Conservation (phyloP, 2,797 vertebrate species). For the Apogon hyalosoma region DNA sequence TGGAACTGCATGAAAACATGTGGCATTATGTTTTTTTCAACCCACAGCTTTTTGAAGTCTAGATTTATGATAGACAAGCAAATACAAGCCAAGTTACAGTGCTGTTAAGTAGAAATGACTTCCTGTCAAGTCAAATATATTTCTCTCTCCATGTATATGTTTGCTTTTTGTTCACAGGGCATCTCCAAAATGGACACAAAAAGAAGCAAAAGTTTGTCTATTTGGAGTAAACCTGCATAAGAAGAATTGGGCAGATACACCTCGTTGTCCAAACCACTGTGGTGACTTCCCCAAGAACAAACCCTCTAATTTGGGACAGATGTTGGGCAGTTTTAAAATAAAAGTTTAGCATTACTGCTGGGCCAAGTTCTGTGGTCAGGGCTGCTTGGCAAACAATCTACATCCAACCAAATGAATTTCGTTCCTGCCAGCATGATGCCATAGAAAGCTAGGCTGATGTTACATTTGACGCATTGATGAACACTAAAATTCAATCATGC, state of each 20-base stretch:
- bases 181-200: conserved; percentile 48
- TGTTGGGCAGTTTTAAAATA: conserved; percentile 81
- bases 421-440: conserved; percentile 33
- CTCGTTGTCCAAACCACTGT: conserved; percentile 74
- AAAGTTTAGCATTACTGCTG: conserved; percentile 68
- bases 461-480: conserved; percentile 28
- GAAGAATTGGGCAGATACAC: conserved; percentile 71
- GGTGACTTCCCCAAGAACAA: conserved; percentile 77
- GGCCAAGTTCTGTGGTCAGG: conserved; percentile 76
- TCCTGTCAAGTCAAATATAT: conserved; percentile 35
- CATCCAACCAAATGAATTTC: conserved; percentile 61
- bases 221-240: conserved; percentile 77
- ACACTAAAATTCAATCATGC: conserved; percentile 40
- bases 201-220: conserved; percentile 60
- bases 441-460: conserved; percentile 34
- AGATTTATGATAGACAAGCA: conserved; percentile 48
- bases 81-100: conserved; percentile 33
- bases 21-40: conserved; percentile 49
- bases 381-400: conserved; percentile 70
- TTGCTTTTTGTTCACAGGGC: conserved; percentile 36
- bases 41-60: conserved; percentile 42
- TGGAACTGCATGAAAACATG: conserved; percentile 53
- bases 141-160: conserved; percentile 16
- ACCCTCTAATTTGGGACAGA: conserved; percentile 83
- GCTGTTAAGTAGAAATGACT: conserved; percentile 41